Base-by-base conservation (phyloP, 2,888 invertebrate species). In the Sycophila texana region DNA sequence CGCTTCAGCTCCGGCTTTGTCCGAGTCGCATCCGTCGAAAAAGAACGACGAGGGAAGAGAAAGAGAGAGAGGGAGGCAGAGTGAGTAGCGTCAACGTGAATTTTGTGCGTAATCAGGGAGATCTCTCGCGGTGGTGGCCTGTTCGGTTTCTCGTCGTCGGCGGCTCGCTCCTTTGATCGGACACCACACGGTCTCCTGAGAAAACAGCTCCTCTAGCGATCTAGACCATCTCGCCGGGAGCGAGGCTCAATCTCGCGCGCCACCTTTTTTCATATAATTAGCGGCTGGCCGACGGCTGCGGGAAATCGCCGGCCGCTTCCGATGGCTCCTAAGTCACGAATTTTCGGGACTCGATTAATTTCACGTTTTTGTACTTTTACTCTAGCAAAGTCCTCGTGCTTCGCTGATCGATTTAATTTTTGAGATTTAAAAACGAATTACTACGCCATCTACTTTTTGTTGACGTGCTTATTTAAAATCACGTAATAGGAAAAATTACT, bases 201-300 rank as follows among this genome's bases (percentile, higher is more conserved):
- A 77, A 77, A 77, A 77, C 66, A 53, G 68, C 47, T 18, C 66
- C 49, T 14, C 51, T 53, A 55, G 53, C 72, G 81, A 81, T 81
- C 81, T 78, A 75, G 78, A 75, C 78, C 78, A 75, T 73, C 78
- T 75, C 67, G 60, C 55, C 61, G 53, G 30, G 70, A n/a, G 63
- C 63, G 39, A 63, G 10, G 63, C 68, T 65, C 30, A 57, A 20
- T 68, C 60, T 61, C 55, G 7, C 51, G 70, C 51, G 18, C 1
- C 63, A 53, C 51, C 16, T 75, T 80, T 80, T 65, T 83, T 84
- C 86, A 86, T 87, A 88, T 80, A 88, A 88, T 88, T 88, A 88
- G 86, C 84, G 84, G 84, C 85, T 16, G n/a, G 85, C 85, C 85
- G 83, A 86, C 82, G 84, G 83, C 85, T 85, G 7, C 57, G 39